Evolutionary conservation across 2,888 invertebrate genomes (phyloP), one percentile per base, ranked within the genome.

Genomic region (Dryadula phaetusa): DNA sequence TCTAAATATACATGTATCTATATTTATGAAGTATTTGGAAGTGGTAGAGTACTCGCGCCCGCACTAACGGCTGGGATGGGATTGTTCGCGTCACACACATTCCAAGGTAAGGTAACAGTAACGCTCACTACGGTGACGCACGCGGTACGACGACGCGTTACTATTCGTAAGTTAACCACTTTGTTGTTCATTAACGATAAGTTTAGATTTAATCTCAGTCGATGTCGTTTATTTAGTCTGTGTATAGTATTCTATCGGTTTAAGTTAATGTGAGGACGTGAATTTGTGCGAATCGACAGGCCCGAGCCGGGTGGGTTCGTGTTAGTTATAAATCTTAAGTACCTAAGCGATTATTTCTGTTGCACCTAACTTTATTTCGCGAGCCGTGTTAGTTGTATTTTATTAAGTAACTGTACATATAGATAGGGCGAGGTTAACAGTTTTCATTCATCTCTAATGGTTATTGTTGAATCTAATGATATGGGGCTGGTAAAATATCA

Each of bases 141-240:
- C 7, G 49, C n/a, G 25, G 20, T 20, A 18, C 44, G 34, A 34
- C 58, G 42, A 16, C 40, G 87, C 88, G 87, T 85, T 85, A 80
- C 86, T 81, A 79, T 82, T 83, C 88, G 85, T 88, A 87, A 86
- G 86, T 90, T 91, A 90, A 90, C 92, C 92, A 92, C 91, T 89
- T 87, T 90, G 91, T 90, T 92, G 92, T 92, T 92, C 92, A 92
- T 91, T 91, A 92, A 87, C 85, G 87, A 84, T 92, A 92, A 92
- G 92, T 87, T n/a, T 92, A 92, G 91, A 78, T 86, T 87, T 90
- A 92, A 90, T 90, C 86, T 91, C 89, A 88, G 86, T 90, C 84
- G 88, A 88, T 89, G 90, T 90, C 87, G 88, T 88, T 82, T 86
- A 83, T 82, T 86, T 87, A 88, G 87, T 91, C 85, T 90, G 88